Base-by-base conservation (phyloP, 2,113 vertebrate genomes). In the Leptodactylus fuscus region DNA sequence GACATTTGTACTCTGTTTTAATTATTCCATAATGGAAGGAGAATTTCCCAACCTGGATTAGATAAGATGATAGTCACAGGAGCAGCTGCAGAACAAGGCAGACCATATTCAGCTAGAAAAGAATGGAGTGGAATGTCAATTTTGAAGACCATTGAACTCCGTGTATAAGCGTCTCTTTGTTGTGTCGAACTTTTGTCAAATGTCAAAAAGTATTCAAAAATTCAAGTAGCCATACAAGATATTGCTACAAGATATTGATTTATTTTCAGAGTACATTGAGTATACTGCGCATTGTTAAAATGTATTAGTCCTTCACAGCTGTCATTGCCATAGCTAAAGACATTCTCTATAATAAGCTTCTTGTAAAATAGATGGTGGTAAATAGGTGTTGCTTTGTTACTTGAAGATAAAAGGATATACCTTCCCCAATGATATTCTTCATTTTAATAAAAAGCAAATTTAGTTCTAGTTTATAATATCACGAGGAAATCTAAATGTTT, bases 81-180 rank as follows among this genome's bases (percentile, higher is more conserved):
- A 65, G 46, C 73, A 85, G 71, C 82, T 85, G 82, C 73, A 67
- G 51, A 11, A n/a, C 32, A 34, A n/a, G n/a, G n/a, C n/a, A n/a
- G n/a, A n/a, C n/a, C n/a, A n/a, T n/a, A n/a, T n/a, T n/a, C n/a
- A n/a, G 20, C 73, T 22, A 18, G 10, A 75, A 44, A 46, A 11
- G 10, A 58, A 46, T 84, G 55, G 82, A 67, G 44, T 77, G 82
- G 82, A 77, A 77, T 85, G 71, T 36, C 82, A 77, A 67, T 84
- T 77, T 67, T 51, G 20, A 46, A 67, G 49, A 67, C 24, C 77
- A 65, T 44, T 76, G 34, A 76, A 76, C 41, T 65, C 8, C 76
- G 71, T 84, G 18, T 69, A 29, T 48, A 27, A 69, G 36, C n/a
- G 20, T 67, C 27, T 20, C 41, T 85, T 85, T 85, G 73, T 85